Conservation (phyloP, 2,113 vertebrate genomes). For the Stomatorhinus ivindoensis region DNA sequence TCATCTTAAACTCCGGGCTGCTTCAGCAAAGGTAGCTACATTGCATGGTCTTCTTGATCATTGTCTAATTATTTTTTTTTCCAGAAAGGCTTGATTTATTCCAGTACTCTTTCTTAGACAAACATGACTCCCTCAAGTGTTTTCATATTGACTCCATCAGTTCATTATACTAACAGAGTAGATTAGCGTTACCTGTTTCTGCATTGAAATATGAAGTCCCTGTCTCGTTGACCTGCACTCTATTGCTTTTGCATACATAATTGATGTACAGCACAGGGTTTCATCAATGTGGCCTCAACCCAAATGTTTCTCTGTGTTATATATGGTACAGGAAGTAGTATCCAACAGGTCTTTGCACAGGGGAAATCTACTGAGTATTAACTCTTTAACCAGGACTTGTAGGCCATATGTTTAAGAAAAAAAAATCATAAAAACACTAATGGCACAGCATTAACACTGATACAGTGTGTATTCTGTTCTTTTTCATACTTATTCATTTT, state of each 20-base stretch:
- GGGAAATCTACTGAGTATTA: background rate
- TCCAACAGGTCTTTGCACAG: background rate
- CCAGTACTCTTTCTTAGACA: slow-evolving; percentile 20
- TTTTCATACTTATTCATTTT: background rate
- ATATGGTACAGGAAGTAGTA: background rate
- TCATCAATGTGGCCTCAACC: slow-evolving; percentile 28
- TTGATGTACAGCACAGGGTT: slow-evolving; percentile 23
- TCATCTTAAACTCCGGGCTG: background rate
- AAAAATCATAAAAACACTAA: background rate
- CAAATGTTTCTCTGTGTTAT: slow-evolving; percentile 25
- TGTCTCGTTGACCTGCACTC: slow-evolving; percentile 31
- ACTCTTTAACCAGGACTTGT: background rate
- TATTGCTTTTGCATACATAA: slow-evolving; percentile 25
- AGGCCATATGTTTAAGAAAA: background rate
- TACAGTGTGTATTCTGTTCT: background rate
- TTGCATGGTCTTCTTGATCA: background rate
- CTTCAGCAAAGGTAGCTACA: background rate
- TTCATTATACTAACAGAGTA: slow-evolving; percentile 28
- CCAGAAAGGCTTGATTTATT: background rate
- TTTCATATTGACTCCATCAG: slow-evolving; percentile 18
- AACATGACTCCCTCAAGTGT: slow-evolving; percentile 14
- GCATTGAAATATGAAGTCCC: slow-evolving; percentile 27
- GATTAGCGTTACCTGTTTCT: slow-evolving; percentile 21
- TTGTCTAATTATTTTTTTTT: background rate
- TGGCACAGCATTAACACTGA: background rate